Conservation (phyloP, 1,140 invertebrate genomes). For the Samia ricini region DNA sequence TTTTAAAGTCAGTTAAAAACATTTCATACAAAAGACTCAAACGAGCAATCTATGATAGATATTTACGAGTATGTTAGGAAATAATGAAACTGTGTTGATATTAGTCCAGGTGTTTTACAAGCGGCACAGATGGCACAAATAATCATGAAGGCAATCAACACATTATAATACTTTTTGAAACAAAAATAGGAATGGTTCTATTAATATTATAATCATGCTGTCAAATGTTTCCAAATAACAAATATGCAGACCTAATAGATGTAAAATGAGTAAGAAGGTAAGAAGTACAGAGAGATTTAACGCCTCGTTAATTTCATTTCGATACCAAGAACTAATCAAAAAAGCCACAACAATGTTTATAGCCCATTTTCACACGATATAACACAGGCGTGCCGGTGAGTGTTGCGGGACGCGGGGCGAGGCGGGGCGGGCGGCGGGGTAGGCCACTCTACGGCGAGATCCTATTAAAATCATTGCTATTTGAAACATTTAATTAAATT, state of each 20-base stretch:
- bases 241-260: too few species aligned
- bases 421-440: too few species aligned
- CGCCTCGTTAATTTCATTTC: background rate
- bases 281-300: background rate
- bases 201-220: too few species aligned
- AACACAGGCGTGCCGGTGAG: background rate
- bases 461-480: conserved; percentile 3
- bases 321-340: background rate
- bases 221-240: background rate
- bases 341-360: background rate
- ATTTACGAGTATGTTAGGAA: too few species aligned
- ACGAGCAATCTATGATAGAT: background rate
- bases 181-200: background rate
- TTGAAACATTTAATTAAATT: conserved; percentile 11
- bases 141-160: too few species aligned
- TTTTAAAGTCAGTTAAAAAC: too few species aligned
- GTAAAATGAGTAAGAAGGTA: background rate
- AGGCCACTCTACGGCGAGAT: background rate
- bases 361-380: background rate
- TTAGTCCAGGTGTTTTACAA: too few species aligned
- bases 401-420: background rate
- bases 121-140: too few species aligned
- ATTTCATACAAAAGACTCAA: background rate
- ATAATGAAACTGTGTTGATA: too few species aligned
- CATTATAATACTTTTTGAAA: background rate